Evolutionary conservation across 2,797 vertebrate genomes (phyloP).

Genomic region (Notoglanidium macrostoma): DNA sequence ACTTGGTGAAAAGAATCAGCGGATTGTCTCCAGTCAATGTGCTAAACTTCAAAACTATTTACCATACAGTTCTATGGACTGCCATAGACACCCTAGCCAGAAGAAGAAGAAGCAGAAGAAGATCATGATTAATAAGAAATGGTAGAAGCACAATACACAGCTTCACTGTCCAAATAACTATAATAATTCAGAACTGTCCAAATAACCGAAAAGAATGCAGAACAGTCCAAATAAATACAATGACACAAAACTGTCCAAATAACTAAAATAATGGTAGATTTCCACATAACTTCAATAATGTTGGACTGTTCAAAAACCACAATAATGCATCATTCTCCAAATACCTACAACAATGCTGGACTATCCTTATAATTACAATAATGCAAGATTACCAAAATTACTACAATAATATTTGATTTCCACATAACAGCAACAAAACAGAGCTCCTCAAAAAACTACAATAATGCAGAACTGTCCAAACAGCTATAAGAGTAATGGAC

Average conservation of each 20-base stretch:
- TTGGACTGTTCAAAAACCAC: background rate
- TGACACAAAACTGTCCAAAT: background rate
- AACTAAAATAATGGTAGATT: background rate
- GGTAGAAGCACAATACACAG: too few species aligned
- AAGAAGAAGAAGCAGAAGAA: too few species aligned
- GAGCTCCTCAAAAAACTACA: background rate
- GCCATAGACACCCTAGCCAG: too few species aligned
- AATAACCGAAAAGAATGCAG: background rate
- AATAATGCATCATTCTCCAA: background rate
- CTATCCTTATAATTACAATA: background rate
- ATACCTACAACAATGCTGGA: background rate
- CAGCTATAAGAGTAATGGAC: background rate
- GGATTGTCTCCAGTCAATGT: too few species aligned
- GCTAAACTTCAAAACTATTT: too few species aligned
- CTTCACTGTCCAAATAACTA: background rate
- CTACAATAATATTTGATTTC: background rate
- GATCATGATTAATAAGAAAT: too few species aligned
- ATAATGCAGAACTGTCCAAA: background rate
- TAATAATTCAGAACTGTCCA: background rate
- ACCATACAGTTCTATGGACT: too few species aligned
- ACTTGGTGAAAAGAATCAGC: too few species aligned
- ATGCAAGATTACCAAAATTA: background rate
- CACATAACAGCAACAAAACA: background rate
- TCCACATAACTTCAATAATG: background rate
- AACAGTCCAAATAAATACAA: background rate